Evolutionary conservation across 2,888 invertebrate genomes (phyloP).

Genomic region (Coremacera marginata): DNA sequence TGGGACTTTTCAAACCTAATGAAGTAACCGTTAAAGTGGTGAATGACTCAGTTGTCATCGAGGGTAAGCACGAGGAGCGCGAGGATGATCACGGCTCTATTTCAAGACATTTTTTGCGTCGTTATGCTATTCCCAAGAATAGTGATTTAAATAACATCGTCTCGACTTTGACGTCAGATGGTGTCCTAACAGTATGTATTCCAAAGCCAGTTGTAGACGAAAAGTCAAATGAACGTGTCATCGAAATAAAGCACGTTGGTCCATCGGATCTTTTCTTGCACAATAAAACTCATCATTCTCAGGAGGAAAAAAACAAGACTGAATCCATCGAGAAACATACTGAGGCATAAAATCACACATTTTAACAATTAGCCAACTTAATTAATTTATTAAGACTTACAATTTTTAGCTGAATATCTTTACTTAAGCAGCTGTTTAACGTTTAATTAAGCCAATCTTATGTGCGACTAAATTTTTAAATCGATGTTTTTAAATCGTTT

Average conservation of each 20-base stretch:
- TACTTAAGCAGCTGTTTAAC: no score
- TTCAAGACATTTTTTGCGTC: conserved; percentile 82
- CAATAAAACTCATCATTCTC: conserved; percentile 37
- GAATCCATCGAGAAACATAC: neutral
- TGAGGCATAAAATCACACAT: neutral
- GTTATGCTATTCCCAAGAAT: conserved; percentile 76
- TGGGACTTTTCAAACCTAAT: conserved; percentile 78
- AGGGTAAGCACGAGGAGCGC: conserved; percentile 80
- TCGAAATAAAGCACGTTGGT: conserved; percentile 60
- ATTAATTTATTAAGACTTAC: neutral
- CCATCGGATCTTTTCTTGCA: conserved; percentile 60
- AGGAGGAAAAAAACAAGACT: neutral
- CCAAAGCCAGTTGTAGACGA: conserved; percentile 69
- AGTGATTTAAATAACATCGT: conserved; percentile 78
- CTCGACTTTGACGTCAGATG: conserved; percentile 84
- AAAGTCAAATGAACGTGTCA: conserved; percentile 54
- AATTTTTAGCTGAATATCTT: neutral
- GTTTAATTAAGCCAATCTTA: no score
- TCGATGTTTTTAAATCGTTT: no score
- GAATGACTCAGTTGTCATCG: conserved; percentile 74
- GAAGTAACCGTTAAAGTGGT: conserved; percentile 79
- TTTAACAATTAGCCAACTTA: neutral
- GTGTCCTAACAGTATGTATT: conserved; percentile 80
- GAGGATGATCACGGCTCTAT: conserved; percentile 81
- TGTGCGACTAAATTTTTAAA: no score